phyloP scores from a whole-genome alignment of 1,140 invertebrate genomes.

The Drosophila azteca region DNA sequence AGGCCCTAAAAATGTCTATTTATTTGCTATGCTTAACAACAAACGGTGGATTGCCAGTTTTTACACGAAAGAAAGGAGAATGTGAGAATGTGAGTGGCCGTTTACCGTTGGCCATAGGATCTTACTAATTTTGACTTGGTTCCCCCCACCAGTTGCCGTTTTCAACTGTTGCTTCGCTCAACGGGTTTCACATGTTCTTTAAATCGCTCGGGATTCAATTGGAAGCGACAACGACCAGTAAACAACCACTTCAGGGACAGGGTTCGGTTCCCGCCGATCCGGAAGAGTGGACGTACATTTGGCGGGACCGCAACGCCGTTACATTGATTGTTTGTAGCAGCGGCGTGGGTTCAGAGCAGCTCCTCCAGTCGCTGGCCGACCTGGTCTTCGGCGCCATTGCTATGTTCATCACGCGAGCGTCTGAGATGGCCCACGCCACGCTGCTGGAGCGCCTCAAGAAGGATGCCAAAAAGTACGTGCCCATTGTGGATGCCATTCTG shows the following conservation, averaged over 20 bases:
- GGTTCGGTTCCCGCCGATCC: conserved; percentile 2
- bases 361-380: conserved; percentile 86
- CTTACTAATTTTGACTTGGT: too few species aligned
- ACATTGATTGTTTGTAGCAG: conserved; percentile 86
- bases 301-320: conserved; percentile 87
- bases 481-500: conserved; percentile 89
- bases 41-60: conserved; percentile 88
- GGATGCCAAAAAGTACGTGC: conserved; percentile 80
- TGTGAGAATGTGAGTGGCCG: conserved; percentile 85
- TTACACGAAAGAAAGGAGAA: conserved; percentile 87
- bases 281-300: conserved; percentile 88
- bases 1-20: conserved; percentile 85
- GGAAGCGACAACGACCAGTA: conserved; percentile 86
- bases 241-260: conserved; percentile 17
- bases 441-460: conserved; percentile 73
- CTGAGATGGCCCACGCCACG: conserved; percentile 86
- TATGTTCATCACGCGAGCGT: conserved; percentile 88
- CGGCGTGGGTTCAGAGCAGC: conserved; percentile 84
- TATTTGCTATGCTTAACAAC: conserved; percentile 88
- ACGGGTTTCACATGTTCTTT: conserved; percentile 93
- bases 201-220: conserved; percentile 89
- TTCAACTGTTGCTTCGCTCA: conserved; percentile 91
- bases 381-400: conserved; percentile 89
- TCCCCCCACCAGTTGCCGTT: conserved; percentile 88
- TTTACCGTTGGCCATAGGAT: not conserved